These are phyloP conservation scores for Proisotoma minuta DNA, from an alignment of 2,888 invertebrate species.

Conservation along the genomic window DNA sequence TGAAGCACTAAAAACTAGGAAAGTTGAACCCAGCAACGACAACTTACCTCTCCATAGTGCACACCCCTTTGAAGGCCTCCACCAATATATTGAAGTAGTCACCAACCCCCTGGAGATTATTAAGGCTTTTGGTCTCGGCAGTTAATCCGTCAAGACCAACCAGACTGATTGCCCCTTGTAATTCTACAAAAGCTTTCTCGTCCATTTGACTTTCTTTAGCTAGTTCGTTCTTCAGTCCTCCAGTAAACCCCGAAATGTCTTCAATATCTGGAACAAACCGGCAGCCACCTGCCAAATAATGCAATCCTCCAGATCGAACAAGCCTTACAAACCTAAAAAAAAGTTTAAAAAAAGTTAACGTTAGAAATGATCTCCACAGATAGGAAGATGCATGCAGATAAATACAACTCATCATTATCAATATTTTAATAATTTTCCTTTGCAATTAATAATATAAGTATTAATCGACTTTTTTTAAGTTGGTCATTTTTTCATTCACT, in stretches of 20 bases:
- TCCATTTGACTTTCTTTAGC: conserved; percentile 72
- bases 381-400: neutral
- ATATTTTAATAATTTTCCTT: too few relatives aligned
- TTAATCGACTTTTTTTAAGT: too few relatives aligned
- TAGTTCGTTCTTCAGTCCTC: conserved; percentile 58
- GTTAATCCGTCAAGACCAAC: too few relatives aligned
- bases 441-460: too few relatives aligned
- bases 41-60: conserved; percentile 50
- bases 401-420: too few relatives aligned
- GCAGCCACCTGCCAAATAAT: conserved; percentile 81
- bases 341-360: neutral
- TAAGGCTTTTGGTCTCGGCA: too few relatives aligned
- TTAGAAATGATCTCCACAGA: too few relatives aligned
- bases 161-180: too few relatives aligned
- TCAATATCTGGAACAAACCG: conserved; percentile 81
- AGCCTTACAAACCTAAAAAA: conserved; percentile 74
- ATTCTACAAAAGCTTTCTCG: conserved; percentile 62
- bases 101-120: conserved; percentile 33
- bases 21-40: neutral
- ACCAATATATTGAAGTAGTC: conserved; percentile 65
- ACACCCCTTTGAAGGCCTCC: conserved; percentile 85
- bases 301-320: conserved; percentile 86
- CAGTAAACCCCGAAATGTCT: conserved; percentile 61
- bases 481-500: too few relatives aligned
- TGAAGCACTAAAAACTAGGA: too few relatives aligned